phyloP scores from a whole-genome alignment of 1,140 invertebrate species.

The Lasioglossum baleicum region DNA sequence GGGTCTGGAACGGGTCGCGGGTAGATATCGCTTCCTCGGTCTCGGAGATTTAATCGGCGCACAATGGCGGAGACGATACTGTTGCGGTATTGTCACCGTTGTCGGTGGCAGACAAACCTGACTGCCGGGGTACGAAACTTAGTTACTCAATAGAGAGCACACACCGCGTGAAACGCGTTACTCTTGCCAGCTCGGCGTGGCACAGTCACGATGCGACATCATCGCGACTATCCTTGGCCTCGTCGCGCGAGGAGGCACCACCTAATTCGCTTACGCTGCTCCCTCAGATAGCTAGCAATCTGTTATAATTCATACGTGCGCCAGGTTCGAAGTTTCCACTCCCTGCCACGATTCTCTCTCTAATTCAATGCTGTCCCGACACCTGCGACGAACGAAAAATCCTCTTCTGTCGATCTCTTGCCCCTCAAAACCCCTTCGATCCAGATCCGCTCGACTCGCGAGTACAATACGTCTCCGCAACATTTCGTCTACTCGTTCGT shows the following conservation, averaged over 20 bases:
- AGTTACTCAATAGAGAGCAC: conserved; percentile 39
- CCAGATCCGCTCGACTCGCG: no score
- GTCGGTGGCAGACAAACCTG: conserved; percentile 47
- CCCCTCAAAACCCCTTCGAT: no score
- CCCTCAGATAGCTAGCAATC: conserved; percentile 28
- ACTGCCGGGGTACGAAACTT: conserved; percentile 28
- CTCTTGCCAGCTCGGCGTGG: neutral
- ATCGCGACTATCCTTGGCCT: conserved; percentile 45
- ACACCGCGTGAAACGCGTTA: conserved; percentile 29
- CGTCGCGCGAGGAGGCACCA: conserved; percentile 12
- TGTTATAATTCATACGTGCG: conserved; percentile 27
- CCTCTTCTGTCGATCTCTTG: neutral
- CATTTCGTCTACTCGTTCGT: no score
- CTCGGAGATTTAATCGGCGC: conserved; percentile 44
- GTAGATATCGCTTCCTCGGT: conserved; percentile 27
- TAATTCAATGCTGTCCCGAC: conserved; percentile 28
- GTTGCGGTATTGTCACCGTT: conserved; percentile 51
- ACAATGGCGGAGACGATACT: conserved; percentile 43
- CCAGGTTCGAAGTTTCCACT: conserved; percentile 32
- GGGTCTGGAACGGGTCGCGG: neutral
- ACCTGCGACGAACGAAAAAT: neutral
- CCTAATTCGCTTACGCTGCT: conserved; percentile 39
- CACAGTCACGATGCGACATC: conserved; percentile 28
- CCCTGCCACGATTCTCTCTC: no score
- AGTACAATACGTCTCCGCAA: no score